Percentiles rank a stretch among this genome's conserved stretches.
Evolutionary conservation across 2,888 invertebrate genomes (phyloP).

Genomic region (Euzophera pinguis): DNA sequence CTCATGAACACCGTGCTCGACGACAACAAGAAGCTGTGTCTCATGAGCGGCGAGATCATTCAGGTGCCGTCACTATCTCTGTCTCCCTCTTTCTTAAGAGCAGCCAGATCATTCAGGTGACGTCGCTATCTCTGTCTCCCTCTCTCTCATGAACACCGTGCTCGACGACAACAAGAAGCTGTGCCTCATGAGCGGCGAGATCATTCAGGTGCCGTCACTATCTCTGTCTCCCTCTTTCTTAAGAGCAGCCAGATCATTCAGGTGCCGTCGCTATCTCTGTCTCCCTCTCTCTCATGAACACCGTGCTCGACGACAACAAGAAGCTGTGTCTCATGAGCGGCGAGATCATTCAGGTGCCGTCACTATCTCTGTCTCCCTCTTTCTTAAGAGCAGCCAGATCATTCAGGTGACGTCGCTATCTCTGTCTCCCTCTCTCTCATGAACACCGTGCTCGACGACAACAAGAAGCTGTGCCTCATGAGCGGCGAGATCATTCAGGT

Average conservation of each 20-base stretch:
- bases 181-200: slow-evolving; percentile 98
- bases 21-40: slow-evolving; percentile 96
- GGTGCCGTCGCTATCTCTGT: slow-evolving; percentile 40
- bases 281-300: slow-evolving; percentile 89
- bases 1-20: slow-evolving; percentile 97
- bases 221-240: slow-evolving; percentile 54
- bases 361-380: background rate
- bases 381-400: slow-evolving; percentile 98
- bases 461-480: slow-evolving; percentile 97
- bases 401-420: slow-evolving; percentile 79
- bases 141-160: slow-evolving; percentile 95
- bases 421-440: slow-evolving; percentile 71
- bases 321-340: slow-evolving; percentile 98
- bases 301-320: slow-evolving; percentile 96
- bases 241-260: slow-evolving; percentile 98
- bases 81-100: slow-evolving; percentile 88
- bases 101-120: slow-evolving; percentile 93
- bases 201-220: slow-evolving; percentile 82
- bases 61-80: slow-evolving; percentile 59
- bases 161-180: slow-evolving; percentile 97
- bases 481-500: slow-evolving; percentile 96
- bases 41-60: slow-evolving; percentile 98
- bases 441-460: slow-evolving; percentile 97
- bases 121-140: background rate
- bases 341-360: slow-evolving; percentile 89